A percentile compares a stretch with the other conserved stretches of the same genome.
Conservation (phyloP, 2,113 vertebrate species). For the Tinamus guttatus region DNA sequence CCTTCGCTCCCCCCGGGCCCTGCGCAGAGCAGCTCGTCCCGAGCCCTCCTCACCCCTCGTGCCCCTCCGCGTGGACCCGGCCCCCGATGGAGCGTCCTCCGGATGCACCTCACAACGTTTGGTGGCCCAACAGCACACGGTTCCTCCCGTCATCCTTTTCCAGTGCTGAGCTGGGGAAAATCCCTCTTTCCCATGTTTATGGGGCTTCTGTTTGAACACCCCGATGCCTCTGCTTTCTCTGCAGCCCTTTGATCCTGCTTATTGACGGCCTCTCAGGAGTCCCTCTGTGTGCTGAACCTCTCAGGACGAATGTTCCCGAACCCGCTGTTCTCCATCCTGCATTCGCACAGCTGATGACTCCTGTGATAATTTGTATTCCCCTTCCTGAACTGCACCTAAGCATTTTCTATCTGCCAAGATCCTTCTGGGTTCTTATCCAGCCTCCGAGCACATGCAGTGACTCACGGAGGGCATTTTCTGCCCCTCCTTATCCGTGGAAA, state of each 20-base stretch:
- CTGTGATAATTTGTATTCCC: not conserved
- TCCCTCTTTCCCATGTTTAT: not conserved
- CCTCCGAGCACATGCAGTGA: not conserved
- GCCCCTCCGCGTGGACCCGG: no score
- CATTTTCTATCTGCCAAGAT: accelerated
- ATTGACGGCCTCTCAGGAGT: not conserved
- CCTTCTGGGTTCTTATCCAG: not conserved
- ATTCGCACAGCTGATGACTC: not conserved
- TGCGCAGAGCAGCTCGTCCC: no score
- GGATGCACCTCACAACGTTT: no score
- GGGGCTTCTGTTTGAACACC: not conserved
- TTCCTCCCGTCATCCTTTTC: accelerated
- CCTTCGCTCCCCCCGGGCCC: no score
- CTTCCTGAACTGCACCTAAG: not conserved
- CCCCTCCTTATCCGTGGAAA: not conserved
- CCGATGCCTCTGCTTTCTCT: not conserved
- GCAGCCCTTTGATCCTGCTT: not conserved
- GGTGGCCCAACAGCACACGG: not conserved
- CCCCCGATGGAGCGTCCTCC: no score
- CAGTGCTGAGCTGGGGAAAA: not conserved
- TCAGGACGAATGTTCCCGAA: not conserved
- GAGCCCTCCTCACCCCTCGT: no score
- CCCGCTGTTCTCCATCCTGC: not conserved
- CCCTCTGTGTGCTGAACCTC: not conserved
- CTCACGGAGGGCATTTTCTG: not conserved